Evolutionary conservation across 2,888 invertebrate genomes (phyloP), one percentile per base, ranked within the genome.

Genomic region (Nemapogon koenigi): DNA sequence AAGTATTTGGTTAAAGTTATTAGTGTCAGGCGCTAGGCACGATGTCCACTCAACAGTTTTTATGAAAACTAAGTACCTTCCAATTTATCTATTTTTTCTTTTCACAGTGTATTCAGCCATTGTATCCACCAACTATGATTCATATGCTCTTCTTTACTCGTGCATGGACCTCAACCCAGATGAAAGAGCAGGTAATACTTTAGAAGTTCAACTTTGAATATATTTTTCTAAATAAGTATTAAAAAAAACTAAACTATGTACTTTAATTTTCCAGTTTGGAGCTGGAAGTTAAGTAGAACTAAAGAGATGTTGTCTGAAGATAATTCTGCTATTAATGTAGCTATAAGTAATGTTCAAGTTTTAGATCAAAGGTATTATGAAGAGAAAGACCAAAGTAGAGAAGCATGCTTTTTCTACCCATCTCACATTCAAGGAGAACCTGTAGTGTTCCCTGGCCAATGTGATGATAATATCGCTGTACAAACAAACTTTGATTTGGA

Each of bases 101-200:
- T n/a, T 33, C 19, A 19, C 8, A 33, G 33, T 33, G 19, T 19
- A 33, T 13, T 19, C 33, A 18, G n/a, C 19, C 2, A 19, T 89
- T 1, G 50, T 89, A 18, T 81, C 71, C 10, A 87, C 88, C 0
- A 87, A 89, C 56, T 88, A 88, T 53, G 55, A 47, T 0, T 71
- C 68, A 38, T 88, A 82, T 46, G 71, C 87, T 1, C 75, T 88
- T 1, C 84, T 87, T 1, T 88, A 87, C 72, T 83, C 86, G 22
- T 89, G 89, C 52, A 55, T 52, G 1, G 78, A 85, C 45, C 55
- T 81, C 29, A 64, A 72, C 38, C 50, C 65, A 1, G 58, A 82
- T 22, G 43, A 49, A 31, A 79, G 75, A 51, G 64, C 62, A 55
- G 67, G 83, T 83, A 62, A 59, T 59, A 7, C 10, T n/a, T n/a